Conservation (phyloP, 2,888 invertebrate genomes). For the Actias luna region DNA sequence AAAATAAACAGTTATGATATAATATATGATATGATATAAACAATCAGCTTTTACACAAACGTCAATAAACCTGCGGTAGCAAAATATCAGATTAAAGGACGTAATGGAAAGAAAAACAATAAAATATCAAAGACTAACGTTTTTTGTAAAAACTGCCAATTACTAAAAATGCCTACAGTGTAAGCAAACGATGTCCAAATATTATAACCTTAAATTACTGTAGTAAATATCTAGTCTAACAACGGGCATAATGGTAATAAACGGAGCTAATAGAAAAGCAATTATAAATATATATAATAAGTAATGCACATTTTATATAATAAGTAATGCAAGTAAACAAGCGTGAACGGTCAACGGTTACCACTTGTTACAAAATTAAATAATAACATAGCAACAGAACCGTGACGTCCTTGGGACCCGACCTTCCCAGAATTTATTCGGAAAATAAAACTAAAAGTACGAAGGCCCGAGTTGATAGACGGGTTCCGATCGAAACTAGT, state of each 20-base stretch:
- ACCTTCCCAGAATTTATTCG: slow-evolving; percentile 66
- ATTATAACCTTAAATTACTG: too few species aligned
- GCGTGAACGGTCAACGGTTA: neutral
- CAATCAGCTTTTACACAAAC: neutral
- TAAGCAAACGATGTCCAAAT: too few species aligned
- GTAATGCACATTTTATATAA: too few species aligned
- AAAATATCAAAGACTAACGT: too few species aligned
- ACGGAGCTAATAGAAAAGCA: neutral
- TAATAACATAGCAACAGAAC: slow-evolving; percentile 41
- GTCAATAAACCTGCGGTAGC: neutral
- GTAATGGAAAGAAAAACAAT: neutral
- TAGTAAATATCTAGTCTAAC: neutral
- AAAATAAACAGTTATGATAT: too few species aligned
- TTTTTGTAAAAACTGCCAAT: too few species aligned
- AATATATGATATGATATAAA: neutral
- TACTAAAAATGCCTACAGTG: too few species aligned
- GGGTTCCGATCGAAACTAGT: slow-evolving; percentile 52
- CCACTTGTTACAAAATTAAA: slow-evolving; percentile 28
- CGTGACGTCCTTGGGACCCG: slow-evolving; percentile 61
- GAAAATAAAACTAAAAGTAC: slow-evolving; percentile 62
- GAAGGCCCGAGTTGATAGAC: slow-evolving; percentile 47
- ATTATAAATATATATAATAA: too few species aligned
- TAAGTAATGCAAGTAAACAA: too few species aligned
- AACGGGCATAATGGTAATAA: neutral
- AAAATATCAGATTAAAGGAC: neutral